Conservation (phyloP, 2,888 invertebrate genomes). For the Caenorhabditis afra region DNA sequence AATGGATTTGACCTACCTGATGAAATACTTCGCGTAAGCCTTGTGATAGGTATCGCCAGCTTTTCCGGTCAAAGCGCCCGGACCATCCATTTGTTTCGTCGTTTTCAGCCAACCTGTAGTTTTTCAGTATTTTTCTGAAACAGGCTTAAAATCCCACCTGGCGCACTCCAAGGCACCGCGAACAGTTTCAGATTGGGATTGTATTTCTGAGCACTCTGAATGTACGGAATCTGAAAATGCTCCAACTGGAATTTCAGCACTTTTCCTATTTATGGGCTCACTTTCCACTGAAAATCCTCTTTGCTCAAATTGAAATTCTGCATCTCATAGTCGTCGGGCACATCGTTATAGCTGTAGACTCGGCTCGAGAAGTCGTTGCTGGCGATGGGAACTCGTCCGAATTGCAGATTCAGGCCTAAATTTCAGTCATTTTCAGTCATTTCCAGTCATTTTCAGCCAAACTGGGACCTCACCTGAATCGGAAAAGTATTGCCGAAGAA, state of each 20-base stretch:
- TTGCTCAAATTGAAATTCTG: slow-evolving; percentile 32
- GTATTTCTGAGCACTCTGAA: slow-evolving; percentile 14
- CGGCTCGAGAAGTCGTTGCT: slow-evolving; percentile 31
- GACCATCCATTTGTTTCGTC: slow-evolving; percentile 36
- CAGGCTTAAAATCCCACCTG: too few relatives aligned
- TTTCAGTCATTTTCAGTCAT: too few relatives aligned
- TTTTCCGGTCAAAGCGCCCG: slow-evolving; percentile 21
- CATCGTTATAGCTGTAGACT: slow-evolving; percentile 42
- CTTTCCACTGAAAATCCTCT: slow-evolving; percentile 36
- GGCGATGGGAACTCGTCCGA: slow-evolving; percentile 35
- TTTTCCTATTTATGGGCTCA: too few relatives aligned
- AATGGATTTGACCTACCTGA: not conserved
- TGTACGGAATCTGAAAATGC: slow-evolving; percentile 23
- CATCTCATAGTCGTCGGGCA: slow-evolving; percentile 22
- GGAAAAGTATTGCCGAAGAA: slow-evolving; percentile 37
- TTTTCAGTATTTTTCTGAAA: too few relatives aligned
- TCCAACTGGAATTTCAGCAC: not conserved
- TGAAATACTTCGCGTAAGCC: slow-evolving; percentile 28
- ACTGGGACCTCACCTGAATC: slow-evolving; percentile 7
- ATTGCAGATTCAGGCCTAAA: slow-evolving; percentile 15
- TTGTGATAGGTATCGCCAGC: slow-evolving; percentile 33
- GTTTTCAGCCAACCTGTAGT: slow-evolving; percentile 45
- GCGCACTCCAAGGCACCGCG: slow-evolving; percentile 41
- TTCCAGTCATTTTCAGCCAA: too few relatives aligned
- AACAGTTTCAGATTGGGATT: slow-evolving; percentile 26